Base-by-base conservation (phyloP, 2,797 vertebrate genomes). In the Pelobates cultripes region DNA sequence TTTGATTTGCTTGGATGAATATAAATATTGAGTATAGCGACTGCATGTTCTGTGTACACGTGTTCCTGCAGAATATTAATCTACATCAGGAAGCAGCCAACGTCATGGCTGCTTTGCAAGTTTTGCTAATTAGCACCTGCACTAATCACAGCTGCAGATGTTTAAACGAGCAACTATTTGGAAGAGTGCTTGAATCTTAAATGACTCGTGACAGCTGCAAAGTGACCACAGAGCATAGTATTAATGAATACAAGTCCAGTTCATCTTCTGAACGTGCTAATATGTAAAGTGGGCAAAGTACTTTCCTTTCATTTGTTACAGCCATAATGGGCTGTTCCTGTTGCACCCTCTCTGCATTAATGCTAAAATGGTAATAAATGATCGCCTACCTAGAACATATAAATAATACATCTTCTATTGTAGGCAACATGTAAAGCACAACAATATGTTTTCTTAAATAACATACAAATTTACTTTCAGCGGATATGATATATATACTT, bases 111-210 rank as follows among this genome's bases (percentile, higher is more conserved):
- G 47, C 51, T 41, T 79, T 72, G 44, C 57, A 66, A 47, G 68
- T 79, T 79, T 80, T 79, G 73, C 66, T 79, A 66, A 79, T 76
- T 76, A 84, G 77, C 12, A 78, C 47, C 67, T 66, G 67, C 77
- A 84, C 75, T 80, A 66, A 84, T 84, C 60, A 76, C 82, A 84
- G 82, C 82, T 84, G 77, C 77, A 84, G 82, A 79, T 71, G 72
- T 76, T 74, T 41, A 4, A 73, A 82, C 73, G 63, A 82, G 70
- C 75, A 69, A 73, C 81, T 66, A 45, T 83, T 83, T 83, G 70
- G 70, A 83, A 47, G 57, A 76, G 60, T 63, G 55, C 68, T 76
- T 55, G 55, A 81, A 83, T 83, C 4, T 63, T 55, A 75, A 83
- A 61, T 67, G 60, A 79, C 77, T 42, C 28, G 64, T n/a, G 72